These are phyloP conservation scores for Neodon shergylaensis DNA, from an alignment of 2,113 vertebrate genomes.

Conservation along the genomic window DNA sequence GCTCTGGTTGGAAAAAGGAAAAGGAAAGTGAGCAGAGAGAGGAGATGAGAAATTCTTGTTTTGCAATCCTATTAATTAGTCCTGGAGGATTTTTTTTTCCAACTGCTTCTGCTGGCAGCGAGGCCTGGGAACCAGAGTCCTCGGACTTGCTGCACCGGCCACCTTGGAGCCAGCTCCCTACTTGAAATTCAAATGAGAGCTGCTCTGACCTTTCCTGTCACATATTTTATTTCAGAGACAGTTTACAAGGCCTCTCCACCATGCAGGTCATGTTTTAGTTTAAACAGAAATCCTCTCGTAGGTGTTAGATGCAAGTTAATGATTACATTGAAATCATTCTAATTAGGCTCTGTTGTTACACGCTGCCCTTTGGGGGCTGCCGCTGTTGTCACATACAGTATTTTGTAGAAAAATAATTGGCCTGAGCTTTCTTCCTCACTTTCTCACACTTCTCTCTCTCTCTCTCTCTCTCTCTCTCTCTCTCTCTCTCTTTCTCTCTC, in stretches of 20 bases:
- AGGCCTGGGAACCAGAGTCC: slow-evolving; percentile 74
- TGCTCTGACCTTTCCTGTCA: slow-evolving; percentile 90
- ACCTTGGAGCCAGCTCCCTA: slow-evolving; percentile 80
- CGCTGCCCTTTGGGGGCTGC: slow-evolving; percentile 87
- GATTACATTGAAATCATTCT: slow-evolving; percentile 90
- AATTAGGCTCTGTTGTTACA: slow-evolving; percentile 91
- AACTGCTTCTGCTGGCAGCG: slow-evolving; percentile 82
- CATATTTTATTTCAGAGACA: slow-evolving; percentile 88
- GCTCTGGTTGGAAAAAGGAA: slow-evolving; percentile 62
- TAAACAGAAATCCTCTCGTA: slow-evolving; percentile 90
- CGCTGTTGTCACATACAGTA: slow-evolving; percentile 87
- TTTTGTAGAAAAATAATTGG: slow-evolving; percentile 91
- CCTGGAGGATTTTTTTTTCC: slow-evolving; percentile 84
- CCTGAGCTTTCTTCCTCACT: slow-evolving; percentile 78
- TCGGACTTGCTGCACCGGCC: slow-evolving; percentile 55
- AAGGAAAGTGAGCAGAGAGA: slow-evolving; percentile 53
- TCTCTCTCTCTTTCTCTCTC: slow-evolving; percentile 72
- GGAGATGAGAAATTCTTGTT: slow-evolving; percentile 84
- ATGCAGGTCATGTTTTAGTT: slow-evolving; percentile 92
- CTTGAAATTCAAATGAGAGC: slow-evolving; percentile 90
- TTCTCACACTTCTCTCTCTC: slow-evolving; percentile 31
- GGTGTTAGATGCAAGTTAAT: slow-evolving; percentile 91
- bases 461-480: slow-evolving; percentile 68
- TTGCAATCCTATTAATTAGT: slow-evolving; percentile 89
- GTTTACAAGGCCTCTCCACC: slow-evolving; percentile 90